Conservation (phyloP, 2,113 vertebrate genomes). For the Chinchilla lanigera region DNA sequence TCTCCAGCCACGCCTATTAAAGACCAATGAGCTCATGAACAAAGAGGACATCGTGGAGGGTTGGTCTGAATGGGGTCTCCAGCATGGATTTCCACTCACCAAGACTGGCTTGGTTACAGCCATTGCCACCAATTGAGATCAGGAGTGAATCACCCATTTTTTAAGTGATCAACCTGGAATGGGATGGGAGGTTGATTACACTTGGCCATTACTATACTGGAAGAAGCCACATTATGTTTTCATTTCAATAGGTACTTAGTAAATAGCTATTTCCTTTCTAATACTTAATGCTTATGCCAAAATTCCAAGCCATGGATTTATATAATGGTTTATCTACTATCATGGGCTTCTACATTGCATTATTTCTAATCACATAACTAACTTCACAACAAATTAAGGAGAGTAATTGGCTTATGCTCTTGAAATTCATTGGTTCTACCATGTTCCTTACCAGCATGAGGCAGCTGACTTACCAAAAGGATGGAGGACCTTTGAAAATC, state of each 20-base stretch:
- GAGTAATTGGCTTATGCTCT: neutral
- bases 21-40: neutral
- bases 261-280: neutral
- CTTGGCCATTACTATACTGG: neutral
- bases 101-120: neutral
- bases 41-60: neutral
- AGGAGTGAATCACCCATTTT: neutral
- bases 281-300: neutral
- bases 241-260: neutral
- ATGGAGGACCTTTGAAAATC: neutral
- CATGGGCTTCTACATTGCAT: neutral
- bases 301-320: neutral
- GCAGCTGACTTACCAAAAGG: neutral
- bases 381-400: neutral
- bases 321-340: neutral
- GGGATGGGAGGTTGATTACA: neutral
- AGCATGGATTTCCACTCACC: neutral
- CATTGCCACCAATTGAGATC: neutral
- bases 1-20: neutral
- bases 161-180: neutral
- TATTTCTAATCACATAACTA: neutral
- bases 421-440: neutral
- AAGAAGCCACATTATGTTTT: neutral
- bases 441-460: neutral
- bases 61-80: rapidly evolving